Evolutionary conservation across 2,797 vertebrate species (phyloP).

Genomic region (Eleutherodactylus coqui): DNA sequence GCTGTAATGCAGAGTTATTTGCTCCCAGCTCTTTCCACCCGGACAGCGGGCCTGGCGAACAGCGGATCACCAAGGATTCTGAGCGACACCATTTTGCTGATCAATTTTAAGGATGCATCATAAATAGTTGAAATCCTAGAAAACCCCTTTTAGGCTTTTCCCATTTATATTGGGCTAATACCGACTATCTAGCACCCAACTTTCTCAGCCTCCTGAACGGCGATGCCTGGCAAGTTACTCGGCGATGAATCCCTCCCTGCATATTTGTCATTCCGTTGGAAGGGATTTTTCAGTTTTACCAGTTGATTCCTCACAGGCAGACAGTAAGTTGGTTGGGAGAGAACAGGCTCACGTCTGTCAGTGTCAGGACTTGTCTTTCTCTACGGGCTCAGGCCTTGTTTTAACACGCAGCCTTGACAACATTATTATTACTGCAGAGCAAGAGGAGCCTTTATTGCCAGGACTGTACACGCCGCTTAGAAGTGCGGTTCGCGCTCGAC

Average conservation of each 20-base stretch:
- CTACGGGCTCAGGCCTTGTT: conserved; percentile 65
- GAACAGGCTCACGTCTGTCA: conserved; percentile 42
- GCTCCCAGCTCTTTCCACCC: no score
- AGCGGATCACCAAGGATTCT: no score
- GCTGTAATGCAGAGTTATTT: no score
- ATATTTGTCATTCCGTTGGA: neutral
- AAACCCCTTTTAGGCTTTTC: neutral
- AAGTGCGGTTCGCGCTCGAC: neutral
- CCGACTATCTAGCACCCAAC: neutral
- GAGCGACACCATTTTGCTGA: no score
- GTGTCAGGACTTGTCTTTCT: conserved; percentile 70
- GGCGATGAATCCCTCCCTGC: neutral
- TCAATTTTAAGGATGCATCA: no score
- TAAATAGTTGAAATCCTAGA: no score
- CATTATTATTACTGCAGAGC: conserved; percentile 57
- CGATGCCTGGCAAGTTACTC: neutral
- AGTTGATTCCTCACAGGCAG: neutral
- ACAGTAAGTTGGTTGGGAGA: conserved; percentile 3
- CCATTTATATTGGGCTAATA: neutral
- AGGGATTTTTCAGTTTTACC: neutral
- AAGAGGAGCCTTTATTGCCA: conserved; percentile 54
- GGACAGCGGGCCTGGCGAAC: no score
- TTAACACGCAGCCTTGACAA: conserved; percentile 59
- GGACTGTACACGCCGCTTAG: conserved; percentile 3
- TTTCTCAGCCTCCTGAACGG: neutral